Conservation (phyloP, 2,797 vertebrate genomes). For the Emydoidea blandingii region DNA sequence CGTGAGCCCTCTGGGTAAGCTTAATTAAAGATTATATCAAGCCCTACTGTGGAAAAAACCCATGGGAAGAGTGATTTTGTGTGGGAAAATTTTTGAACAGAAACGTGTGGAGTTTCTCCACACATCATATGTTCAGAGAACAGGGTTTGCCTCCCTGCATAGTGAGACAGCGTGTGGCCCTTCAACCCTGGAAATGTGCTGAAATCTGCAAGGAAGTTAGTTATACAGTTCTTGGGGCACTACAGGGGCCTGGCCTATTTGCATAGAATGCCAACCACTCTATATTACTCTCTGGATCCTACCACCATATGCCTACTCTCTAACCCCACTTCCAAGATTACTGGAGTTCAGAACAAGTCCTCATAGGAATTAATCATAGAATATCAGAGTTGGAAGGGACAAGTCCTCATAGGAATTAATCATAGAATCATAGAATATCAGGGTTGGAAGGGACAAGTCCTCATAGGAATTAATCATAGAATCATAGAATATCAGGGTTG, state of each 20-base stretch:
- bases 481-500: too few species aligned
- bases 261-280: neutral
- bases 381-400: too few species aligned
- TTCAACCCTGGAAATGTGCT: neutral
- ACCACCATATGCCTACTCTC: fast-evolving
- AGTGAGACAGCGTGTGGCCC: neutral
- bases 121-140: neutral
- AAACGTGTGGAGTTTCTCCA: slow-evolving; percentile 8
- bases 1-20: neutral
- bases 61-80: slow-evolving; percentile 16
- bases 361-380: neutral
- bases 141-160: neutral
- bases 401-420: too few species aligned
- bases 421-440: too few species aligned
- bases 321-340: neutral
- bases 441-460: too few species aligned
- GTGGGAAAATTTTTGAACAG: neutral
- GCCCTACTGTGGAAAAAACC: neutral
- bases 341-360: neutral
- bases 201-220: slow-evolving; percentile 32
- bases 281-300: fast-evolving
- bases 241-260: slow-evolving; percentile 4
- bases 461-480: too few species aligned
- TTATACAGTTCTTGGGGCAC: neutral
- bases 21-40: slow-evolving; percentile 26